Conservation (phyloP, 2,113 vertebrate species). For the Rhinoptilus africanus region DNA sequence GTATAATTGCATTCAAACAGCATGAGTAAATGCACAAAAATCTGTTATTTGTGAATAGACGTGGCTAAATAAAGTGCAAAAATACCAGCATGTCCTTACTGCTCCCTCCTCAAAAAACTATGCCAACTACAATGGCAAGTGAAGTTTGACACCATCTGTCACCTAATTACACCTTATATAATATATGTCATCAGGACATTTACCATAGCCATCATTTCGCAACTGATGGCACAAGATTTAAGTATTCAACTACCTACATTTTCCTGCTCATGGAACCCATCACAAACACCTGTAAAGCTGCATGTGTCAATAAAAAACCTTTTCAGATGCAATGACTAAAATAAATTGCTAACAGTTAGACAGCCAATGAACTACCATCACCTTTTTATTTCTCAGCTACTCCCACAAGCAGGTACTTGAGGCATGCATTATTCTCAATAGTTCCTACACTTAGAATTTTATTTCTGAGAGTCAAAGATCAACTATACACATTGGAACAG, state of each 20-base stretch:
- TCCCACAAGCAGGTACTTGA: not conserved
- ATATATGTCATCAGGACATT: not conserved
- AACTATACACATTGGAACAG: not conserved
- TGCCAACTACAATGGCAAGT: not conserved
- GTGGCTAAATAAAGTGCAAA: not conserved
- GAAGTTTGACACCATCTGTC: conserved; percentile 27
- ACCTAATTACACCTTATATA: conserved; percentile 40
- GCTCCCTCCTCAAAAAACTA: not conserved
- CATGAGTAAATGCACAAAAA: not conserved
- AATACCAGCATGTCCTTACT: not conserved
- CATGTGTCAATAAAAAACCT: not conserved
- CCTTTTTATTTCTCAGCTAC: not conserved
- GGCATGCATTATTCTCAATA: not conserved
- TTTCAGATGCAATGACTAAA: not conserved
- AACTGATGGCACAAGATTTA: not conserved
- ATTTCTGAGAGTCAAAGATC: not conserved
- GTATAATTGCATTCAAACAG: not conserved
- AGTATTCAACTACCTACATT: not conserved
- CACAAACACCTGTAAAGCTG: not conserved
- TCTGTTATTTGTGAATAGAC: not conserved
- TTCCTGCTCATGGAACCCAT: not conserved
- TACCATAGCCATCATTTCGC: not conserved
- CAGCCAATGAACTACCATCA: not conserved
- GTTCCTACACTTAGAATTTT: not conserved
- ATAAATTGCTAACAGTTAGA: not conserved